phyloP scores from a whole-genome alignment of 2,113 vertebrate genomes.

The Aegypius monachus region DNA sequence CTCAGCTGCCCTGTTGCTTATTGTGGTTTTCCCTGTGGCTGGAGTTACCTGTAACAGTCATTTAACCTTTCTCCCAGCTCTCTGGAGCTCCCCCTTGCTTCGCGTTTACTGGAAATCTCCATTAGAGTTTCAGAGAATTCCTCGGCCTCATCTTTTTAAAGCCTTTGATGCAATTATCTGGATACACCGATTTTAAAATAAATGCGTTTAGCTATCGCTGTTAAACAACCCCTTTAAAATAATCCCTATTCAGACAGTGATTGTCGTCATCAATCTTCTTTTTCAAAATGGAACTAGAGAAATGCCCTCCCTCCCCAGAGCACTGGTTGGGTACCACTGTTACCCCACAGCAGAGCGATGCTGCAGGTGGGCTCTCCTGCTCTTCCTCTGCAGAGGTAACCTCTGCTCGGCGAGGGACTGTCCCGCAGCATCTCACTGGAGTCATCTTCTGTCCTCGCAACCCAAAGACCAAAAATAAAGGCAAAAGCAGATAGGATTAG shows the following conservation, averaged over 20 bases:
- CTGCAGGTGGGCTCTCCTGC: neutral
- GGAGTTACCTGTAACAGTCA: neutral
- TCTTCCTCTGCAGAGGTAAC: neutral
- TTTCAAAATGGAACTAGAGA: neutral
- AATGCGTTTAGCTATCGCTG: neutral
- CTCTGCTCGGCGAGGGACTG: fast-evolving
- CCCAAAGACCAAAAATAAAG: neutral
- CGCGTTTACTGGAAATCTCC: neutral
- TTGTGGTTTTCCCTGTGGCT: neutral
- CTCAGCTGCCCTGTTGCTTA: neutral
- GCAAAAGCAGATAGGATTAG: neutral
- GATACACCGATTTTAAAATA: neutral
- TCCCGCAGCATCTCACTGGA: neutral
- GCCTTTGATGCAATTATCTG: neutral
- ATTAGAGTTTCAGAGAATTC: neutral
- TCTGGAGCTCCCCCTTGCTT: neutral
- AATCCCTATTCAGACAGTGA: neutral
- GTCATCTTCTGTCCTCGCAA: neutral
- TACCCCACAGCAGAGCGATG: no score
- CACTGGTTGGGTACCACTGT: neutral
- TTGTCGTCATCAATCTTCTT: neutral
- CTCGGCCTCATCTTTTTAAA: neutral
- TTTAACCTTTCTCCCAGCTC: neutral
- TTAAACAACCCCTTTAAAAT: neutral
- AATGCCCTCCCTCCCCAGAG: neutral